Evolutionary conservation across 2,113 vertebrate species (phyloP).

Genomic region (Aix galericulata): DNA sequence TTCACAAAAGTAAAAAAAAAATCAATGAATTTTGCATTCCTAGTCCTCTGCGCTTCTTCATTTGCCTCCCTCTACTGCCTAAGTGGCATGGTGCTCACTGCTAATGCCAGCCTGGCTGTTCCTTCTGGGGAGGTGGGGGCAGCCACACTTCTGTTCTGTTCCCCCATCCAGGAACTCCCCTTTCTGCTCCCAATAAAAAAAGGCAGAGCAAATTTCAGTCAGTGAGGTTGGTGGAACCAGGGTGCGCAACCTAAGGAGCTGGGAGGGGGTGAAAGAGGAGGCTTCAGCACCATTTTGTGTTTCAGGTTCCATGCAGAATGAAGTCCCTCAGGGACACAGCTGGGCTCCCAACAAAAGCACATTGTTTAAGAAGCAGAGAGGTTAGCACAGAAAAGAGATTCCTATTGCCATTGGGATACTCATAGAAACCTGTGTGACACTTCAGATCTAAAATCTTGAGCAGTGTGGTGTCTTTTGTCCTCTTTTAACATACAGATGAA

Average conservation of each 20-base stretch:
- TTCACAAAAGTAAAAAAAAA: neutral
- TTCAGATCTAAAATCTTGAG: neutral
- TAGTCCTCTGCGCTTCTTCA: neutral
- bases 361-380: neutral
- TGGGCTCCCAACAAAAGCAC: neutral
- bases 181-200: neutral
- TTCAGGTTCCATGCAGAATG: neutral
- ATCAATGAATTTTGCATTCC: neutral
- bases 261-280: neutral
- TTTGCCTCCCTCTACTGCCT: neutral
- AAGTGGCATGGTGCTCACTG: neutral
- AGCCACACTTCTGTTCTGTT: neutral
- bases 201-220: accelerated
- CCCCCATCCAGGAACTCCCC: neutral
- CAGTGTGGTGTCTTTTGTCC: neutral
- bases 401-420: neutral
- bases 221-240: neutral
- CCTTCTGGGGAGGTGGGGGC: neutral
- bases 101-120: neutral
- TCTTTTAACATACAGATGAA: neutral
- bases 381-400: neutral
- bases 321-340: neutral
- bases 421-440: neutral
- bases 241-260: neutral
- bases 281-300: neutral